Evolutionary conservation across 2,888 invertebrate species (phyloP).

Genomic region (Lysandra bellargus): DNA sequence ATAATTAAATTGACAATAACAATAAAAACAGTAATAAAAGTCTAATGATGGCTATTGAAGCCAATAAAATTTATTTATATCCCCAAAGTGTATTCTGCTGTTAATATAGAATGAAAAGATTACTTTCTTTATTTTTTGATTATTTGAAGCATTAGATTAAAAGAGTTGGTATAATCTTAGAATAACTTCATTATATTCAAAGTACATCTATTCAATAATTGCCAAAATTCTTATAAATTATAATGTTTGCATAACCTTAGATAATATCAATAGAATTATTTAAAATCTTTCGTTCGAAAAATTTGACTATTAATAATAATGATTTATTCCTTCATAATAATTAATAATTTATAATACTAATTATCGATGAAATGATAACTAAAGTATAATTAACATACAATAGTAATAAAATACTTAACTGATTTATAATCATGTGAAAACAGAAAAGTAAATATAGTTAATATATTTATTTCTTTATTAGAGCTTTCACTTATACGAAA

Average conservation of each 20-base stretch:
- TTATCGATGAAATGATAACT: not conserved
- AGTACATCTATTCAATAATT: too few relatives aligned
- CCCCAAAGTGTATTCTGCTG: not conserved
- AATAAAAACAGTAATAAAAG: constrained; percentile 7
- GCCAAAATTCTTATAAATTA: too few relatives aligned
- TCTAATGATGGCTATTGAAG: not conserved
- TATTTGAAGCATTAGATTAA: not conserved
- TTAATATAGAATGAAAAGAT: not conserved
- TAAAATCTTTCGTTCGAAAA: too few relatives aligned
- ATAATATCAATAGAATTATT: not conserved
- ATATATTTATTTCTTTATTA: constrained; percentile 1
- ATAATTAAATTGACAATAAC: not conserved
- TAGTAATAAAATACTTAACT: not conserved
- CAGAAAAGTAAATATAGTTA: too few relatives aligned
- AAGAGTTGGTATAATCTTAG: not conserved
- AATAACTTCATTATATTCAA: not conserved
- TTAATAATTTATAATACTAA: not conserved
- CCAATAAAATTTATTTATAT: not conserved
- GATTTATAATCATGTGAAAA: constrained; percentile 13
- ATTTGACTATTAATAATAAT: too few relatives aligned
- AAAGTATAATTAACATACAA: not conserved
- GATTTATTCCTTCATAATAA: not conserved
- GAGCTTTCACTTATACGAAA: not conserved
- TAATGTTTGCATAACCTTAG: not conserved
- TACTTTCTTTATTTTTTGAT: not conserved